Evolutionary conservation across 2,797 vertebrate species (phyloP).

Genomic region (Sarcophilus harrisii): DNA sequence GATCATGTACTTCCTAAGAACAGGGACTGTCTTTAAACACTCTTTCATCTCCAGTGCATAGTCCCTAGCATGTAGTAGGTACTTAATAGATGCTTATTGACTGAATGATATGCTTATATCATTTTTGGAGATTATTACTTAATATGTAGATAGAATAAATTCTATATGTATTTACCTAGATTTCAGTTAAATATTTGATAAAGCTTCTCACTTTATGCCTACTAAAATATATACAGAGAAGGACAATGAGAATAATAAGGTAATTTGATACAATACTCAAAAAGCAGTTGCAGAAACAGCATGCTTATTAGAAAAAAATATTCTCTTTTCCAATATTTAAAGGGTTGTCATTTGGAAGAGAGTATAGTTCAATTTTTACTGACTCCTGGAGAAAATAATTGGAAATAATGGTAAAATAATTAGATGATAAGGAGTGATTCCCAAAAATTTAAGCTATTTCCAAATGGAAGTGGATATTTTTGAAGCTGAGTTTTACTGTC

Average conservation of each 20-base stretch:
- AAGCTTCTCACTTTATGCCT: neutral
- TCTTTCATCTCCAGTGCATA: neutral
- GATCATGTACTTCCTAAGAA: neutral
- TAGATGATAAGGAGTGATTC: neutral
- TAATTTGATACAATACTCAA: neutral
- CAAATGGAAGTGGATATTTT: neutral
- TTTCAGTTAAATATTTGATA: neutral
- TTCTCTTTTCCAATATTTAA: neutral
- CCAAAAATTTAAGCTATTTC: neutral
- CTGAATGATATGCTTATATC: neutral
- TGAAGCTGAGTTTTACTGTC: neutral
- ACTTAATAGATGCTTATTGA: neutral
- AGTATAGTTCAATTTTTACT: neutral
- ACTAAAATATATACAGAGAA: neutral
- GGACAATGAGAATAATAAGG: neutral
- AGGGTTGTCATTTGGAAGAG: neutral
- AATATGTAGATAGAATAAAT: neutral
- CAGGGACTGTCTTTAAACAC: neutral
- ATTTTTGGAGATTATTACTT: neutral
- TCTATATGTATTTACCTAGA: neutral
- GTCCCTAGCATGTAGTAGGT: neutral
- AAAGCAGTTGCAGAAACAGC: neutral
- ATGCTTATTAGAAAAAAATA: neutral
- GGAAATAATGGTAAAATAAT: neutral
- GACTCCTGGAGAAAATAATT: neutral